These are phyloP conservation scores for Sebastes cheni DNA, from an alignment of 2,797 vertebrate species.

Conservation along the genomic window DNA sequence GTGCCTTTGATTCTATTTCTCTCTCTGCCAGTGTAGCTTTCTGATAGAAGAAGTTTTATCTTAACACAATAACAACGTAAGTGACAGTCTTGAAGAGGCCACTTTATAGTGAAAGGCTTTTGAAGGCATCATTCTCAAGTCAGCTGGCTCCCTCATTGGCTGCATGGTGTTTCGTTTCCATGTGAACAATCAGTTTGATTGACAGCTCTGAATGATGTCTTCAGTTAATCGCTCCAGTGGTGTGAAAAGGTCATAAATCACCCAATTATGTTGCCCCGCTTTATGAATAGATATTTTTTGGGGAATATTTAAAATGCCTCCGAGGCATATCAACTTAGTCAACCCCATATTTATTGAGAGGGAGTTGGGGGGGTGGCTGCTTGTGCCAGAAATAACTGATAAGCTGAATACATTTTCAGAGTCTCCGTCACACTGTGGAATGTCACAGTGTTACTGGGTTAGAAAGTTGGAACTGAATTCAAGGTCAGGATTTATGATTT, in stretches of 20 bases:
- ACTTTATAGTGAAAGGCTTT: slow-evolving; percentile 53
- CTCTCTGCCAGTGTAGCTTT: slow-evolving; percentile 7
- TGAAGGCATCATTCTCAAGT: slow-evolving; percentile 58
- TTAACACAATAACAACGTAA: slow-evolving; percentile 38
- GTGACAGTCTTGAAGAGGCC: slow-evolving; percentile 53
- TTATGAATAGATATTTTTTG: slow-evolving; percentile 79
- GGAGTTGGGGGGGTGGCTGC: slow-evolving; percentile 48
- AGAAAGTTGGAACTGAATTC: slow-evolving; percentile 53
- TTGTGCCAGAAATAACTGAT: slow-evolving; percentile 75
- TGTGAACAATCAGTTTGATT: slow-evolving; percentile 81
- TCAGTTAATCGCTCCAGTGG: slow-evolving; percentile 81
- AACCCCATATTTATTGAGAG: slow-evolving; percentile 75
- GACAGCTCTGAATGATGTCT: slow-evolving; percentile 82
- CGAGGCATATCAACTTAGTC: slow-evolving; percentile 76
- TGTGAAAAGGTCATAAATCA: slow-evolving; percentile 84
- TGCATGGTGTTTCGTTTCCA: slow-evolving; percentile 72
- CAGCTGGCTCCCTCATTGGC: slow-evolving; percentile 53
- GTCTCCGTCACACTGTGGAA: slow-evolving; percentile 57
- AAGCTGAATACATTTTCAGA: slow-evolving; percentile 71
- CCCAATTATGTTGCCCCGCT: slow-evolving; percentile 75
- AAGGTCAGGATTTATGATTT: slow-evolving; percentile 66
- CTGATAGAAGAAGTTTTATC: slow-evolving; percentile 23
- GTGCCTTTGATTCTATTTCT: not conserved
- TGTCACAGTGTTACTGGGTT: slow-evolving; percentile 50
- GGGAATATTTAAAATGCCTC: slow-evolving; percentile 75